A percentile compares a stretch with the other conserved stretches of the same genome.
phyloP scores from a whole-genome alignment of 2,113 vertebrate genomes.

The Hemichromis elongatus region DNA sequence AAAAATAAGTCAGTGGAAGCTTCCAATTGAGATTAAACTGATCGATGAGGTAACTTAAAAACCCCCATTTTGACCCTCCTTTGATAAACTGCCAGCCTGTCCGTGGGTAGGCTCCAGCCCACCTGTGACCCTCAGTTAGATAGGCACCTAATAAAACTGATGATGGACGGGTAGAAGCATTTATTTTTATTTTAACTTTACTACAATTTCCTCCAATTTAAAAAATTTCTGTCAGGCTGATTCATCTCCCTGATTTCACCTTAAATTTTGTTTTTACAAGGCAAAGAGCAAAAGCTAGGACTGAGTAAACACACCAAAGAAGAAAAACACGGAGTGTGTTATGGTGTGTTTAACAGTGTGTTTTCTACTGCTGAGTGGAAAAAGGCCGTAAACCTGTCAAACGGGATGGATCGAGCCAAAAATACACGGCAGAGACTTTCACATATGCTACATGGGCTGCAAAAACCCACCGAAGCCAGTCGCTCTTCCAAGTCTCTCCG shows the following conservation, averaged over 20 bases:
- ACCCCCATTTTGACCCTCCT: not conserved
- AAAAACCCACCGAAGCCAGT: conserved; percentile 1
- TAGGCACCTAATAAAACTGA: not conserved
- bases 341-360: not conserved
- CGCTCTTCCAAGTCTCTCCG: conserved; percentile 3
- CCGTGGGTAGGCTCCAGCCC: not conserved
- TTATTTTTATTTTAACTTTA: not conserved
- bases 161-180: not conserved
- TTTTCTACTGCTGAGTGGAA: not conserved
- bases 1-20: not conserved
- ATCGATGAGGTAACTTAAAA: not conserved
- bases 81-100: not conserved
- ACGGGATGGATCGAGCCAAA: not conserved
- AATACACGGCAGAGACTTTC: not conserved
- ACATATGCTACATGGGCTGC: conserved; percentile 7
- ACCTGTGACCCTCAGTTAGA: not conserved
- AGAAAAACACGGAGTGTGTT: not conserved
- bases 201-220: not conserved
- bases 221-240: fast-evolving
- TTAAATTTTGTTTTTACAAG: not conserved
- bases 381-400: not conserved
- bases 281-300: not conserved
- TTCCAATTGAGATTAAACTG: not conserved
- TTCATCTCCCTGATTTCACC: not conserved
- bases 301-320: not conserved